Evolutionary conservation across 2,888 invertebrate species (phyloP).

Genomic region (Pterostichus madidus): DNA sequence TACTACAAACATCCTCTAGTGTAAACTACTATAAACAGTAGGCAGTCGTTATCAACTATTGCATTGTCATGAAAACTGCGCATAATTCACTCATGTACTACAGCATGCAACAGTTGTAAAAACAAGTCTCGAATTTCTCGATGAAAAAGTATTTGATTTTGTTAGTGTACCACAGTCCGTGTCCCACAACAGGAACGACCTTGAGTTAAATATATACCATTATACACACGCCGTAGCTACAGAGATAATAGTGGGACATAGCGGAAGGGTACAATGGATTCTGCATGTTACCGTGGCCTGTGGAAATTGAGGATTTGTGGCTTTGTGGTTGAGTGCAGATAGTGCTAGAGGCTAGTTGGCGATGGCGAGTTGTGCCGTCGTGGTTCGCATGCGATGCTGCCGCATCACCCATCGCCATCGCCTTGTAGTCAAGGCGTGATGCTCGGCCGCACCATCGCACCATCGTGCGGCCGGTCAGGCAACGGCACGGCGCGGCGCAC

Average conservation of each 20-base stretch:
- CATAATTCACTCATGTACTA: background rate
- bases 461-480: conserved; percentile 32
- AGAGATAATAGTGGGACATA: conserved; percentile 56
- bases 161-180: conserved; percentile 56
- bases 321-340: background rate
- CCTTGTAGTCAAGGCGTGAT: conserved; percentile 37
- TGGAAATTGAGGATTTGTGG: conserved; percentile 3
- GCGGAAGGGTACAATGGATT: conserved; percentile 45
- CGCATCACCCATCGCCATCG: conserved; percentile 20
- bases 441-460: conserved; percentile 12
- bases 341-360: background rate
- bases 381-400: conserved; percentile 4
- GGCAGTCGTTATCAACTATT: conserved; percentile 31
- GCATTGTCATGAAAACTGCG: conserved; percentile 27
- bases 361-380: background rate
- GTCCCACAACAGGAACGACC: conserved; percentile 71
- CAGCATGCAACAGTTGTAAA: conserved; percentile 2
- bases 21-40: conserved; percentile 10
- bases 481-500: conserved; percentile 26
- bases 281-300: background rate
- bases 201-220: conserved; percentile 72
- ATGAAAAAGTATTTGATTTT: conserved; percentile 58
- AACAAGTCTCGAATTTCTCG: conserved; percentile 36
- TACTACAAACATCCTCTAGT: conserved; percentile 25
- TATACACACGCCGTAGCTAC: conserved; percentile 68